Evolutionary conservation across 1,140 invertebrate species (phyloP), one percentile per base, ranked within the genome.

Genomic region (Drosophila mojavensis): DNA sequence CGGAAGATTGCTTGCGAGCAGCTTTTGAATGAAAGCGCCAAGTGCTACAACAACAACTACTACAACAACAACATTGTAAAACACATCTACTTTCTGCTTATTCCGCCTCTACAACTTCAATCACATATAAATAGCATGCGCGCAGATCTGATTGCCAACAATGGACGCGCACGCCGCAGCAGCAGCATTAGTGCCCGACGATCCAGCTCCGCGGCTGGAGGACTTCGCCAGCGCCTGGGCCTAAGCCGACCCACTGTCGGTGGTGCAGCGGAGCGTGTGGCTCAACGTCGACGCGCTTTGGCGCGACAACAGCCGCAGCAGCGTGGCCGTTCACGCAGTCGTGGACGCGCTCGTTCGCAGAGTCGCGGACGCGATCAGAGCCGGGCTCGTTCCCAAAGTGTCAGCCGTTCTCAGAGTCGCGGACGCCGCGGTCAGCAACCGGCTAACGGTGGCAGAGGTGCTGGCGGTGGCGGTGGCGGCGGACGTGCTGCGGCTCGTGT

Each of bases 201-300:
- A n/a, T 62, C 75, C 10, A 64, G 75, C 53, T 78, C 79, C 41
- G 56, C 54, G 15, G 75, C 15, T 20, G 64, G 67, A 10, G 80
- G 74, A 41, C 30, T 92, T 0, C 72, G 72, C 15, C 82, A 80
- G 60, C 81, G 91, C 7, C 60, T 92, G 33, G 91, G 90, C 5
- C 53, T 64, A 10, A 75, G 91, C 26, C 83, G 90, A 10, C 77
- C 85, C 17, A 70, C 68, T 10, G 67, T 84, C 24, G 91, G 85
- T 26, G 91, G 89, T 41, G 88, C 84, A 15, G 88, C 91, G 4
- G 84, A 92, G 68, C 90, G 90, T 55, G 78, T 91, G 20, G 91
- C 79, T n/a, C 66, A 71, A 43, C 81, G 91, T 9, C 78, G 76
- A 20, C 76, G 76, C 41, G 80, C 41, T 47, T 15, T 43, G 36